Conservation (phyloP, 1,140 invertebrate genomes). For the Zeugodacus cucurbitae region DNA sequence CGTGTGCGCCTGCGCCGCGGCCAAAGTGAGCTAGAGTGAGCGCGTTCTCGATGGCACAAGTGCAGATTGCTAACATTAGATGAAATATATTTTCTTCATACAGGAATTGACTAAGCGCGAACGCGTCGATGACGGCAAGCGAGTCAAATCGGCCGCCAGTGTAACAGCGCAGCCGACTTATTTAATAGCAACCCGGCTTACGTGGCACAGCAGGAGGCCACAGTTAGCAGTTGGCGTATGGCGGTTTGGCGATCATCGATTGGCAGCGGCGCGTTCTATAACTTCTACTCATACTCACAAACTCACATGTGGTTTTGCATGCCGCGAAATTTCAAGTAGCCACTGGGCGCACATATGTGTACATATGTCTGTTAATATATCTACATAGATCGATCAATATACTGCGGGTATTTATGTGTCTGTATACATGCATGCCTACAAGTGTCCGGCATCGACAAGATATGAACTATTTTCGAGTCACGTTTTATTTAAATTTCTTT, state of each 20-base stretch:
- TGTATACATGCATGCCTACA: slow-evolving; percentile 48
- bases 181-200: slow-evolving; percentile 40
- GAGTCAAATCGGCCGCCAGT: slow-evolving; percentile 45
- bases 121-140: slow-evolving; percentile 44
- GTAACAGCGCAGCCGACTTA: background rate
- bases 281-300: background rate
- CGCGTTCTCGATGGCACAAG: slow-evolving; percentile 50
- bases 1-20: background rate
- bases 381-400: background rate
- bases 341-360: background rate
- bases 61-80: slow-evolving; percentile 65
- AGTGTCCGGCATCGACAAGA: slow-evolving; percentile 62
- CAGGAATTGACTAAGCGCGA: slow-evolving; percentile 59
- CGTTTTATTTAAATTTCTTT: slow-evolving; percentile 63
- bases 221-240: slow-evolving; percentile 32
- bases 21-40: background rate
- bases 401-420: no score
- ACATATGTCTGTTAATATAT: background rate
- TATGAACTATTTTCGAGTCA: slow-evolving; percentile 62
- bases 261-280: background rate
- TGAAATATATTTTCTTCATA: slow-evolving; percentile 61
- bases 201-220: slow-evolving; percentile 57
- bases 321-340: background rate
- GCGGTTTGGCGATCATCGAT: background rate
- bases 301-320: background rate